phyloP scores from a whole-genome alignment of 2,888 invertebrate species.

The Ecliptopera silaceata region DNA sequence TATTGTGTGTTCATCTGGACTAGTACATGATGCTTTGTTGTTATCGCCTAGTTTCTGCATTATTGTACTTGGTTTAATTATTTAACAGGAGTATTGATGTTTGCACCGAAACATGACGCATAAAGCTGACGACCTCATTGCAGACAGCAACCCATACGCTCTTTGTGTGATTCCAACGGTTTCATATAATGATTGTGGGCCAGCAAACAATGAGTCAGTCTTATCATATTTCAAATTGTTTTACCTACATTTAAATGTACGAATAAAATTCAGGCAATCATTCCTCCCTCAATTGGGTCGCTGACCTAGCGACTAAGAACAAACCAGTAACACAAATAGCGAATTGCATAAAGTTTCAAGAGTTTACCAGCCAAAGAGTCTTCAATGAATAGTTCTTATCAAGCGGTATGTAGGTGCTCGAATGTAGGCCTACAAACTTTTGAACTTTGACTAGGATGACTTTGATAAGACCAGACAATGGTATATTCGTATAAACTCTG shows the following conservation, averaged over 20 bases:
- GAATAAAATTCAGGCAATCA: not conserved
- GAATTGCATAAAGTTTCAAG: not conserved
- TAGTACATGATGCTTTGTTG: constrained; percentile 8
- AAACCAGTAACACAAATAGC: not conserved
- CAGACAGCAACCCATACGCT: constrained; percentile 55
- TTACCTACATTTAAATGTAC: constrained; percentile 34
- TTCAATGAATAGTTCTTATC: constrained; percentile 7
- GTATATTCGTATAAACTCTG: not conserved
- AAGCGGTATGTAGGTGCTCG: not conserved
- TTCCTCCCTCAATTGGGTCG: not conserved
- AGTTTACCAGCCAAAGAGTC: not conserved
- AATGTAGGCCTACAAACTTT: constrained; percentile 9
- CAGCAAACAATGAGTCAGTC: constrained; percentile 65
- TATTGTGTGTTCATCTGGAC: constrained; percentile 3
- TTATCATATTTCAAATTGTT: constrained; percentile 62
- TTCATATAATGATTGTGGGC: constrained; percentile 66
- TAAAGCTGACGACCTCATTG: constrained; percentile 64
- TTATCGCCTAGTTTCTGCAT: constrained; percentile 11
- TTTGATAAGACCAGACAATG: constrained; percentile 17
- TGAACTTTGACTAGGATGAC: constrained; percentile 7
- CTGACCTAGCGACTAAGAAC: not conserved
- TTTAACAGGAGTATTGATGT: constrained; percentile 43
- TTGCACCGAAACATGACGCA: constrained; percentile 68
- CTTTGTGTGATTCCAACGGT: constrained; percentile 60
- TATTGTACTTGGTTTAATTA: constrained; percentile 46